These are phyloP conservation scores for Drosophila truncata DNA, from an alignment of 1,140 invertebrate genomes.

Conservation along the genomic window DNA sequence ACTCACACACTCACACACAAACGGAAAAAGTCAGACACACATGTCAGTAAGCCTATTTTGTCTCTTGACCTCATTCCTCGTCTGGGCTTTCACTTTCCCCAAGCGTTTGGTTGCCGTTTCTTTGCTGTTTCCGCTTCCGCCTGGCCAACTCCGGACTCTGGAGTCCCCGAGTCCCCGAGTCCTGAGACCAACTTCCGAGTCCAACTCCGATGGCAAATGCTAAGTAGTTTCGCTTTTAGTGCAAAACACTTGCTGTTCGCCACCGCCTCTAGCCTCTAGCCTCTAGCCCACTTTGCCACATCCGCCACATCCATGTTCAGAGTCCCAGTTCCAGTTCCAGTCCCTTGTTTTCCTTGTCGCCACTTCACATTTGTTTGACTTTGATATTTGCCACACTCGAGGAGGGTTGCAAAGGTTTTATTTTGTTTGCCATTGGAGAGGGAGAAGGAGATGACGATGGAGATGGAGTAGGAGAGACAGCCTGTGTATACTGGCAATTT, in stretches of 20 bases:
- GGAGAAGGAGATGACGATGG: neutral
- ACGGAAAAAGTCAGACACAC: slow-evolving; percentile 37
- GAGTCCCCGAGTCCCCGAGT: neutral
- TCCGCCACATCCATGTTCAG: neutral
- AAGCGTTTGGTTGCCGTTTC: slow-evolving; percentile 14
- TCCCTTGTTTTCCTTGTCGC: slow-evolving; percentile 23
- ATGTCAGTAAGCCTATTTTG: slow-evolving; percentile 76
- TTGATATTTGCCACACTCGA: slow-evolving; percentile 60
- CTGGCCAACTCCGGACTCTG: slow-evolving; percentile 26
- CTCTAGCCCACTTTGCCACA: slow-evolving; percentile 6
- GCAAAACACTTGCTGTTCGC: slow-evolving; percentile 61
- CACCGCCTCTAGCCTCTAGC: slow-evolving; percentile 1
- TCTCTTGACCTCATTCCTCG: slow-evolving; percentile 65
- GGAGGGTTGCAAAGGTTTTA: slow-evolving; percentile 30
- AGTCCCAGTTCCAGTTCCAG: neutral
- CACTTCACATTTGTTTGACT: slow-evolving; percentile 62
- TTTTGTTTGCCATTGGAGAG: slow-evolving; percentile 1
- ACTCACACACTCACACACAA: slow-evolving; percentile 12
- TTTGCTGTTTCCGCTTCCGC: slow-evolving; percentile 55
- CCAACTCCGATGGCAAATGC: slow-evolving; percentile 57
- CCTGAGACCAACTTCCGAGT: slow-evolving; percentile 7
- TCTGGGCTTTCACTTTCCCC: slow-evolving; percentile 54
- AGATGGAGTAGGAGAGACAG: neutral
- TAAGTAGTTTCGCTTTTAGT: slow-evolving; percentile 82
- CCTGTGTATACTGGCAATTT: slow-evolving; percentile 29